Conservation (phyloP, 92 coral and sea anemone species). For the Scolanthus callimorphus region DNA sequence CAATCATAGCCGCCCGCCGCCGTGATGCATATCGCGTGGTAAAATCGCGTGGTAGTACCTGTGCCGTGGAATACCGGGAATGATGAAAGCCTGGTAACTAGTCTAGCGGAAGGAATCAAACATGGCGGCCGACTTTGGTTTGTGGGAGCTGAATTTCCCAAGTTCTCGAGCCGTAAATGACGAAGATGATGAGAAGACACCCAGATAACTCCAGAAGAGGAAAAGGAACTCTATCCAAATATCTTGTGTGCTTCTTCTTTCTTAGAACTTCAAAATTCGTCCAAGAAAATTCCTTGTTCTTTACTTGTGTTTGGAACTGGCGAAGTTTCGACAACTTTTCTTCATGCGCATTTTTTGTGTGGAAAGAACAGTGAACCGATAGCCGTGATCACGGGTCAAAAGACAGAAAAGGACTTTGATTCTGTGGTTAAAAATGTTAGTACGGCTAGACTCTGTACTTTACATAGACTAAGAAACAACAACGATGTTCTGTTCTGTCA, state of each 20-base stretch:
- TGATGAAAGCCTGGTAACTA: too few relatives aligned
- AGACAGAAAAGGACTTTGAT: slow-evolving; percentile 25
- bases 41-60: too few relatives aligned
- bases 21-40: too few relatives aligned
- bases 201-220: slow-evolving; percentile 42
- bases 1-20: too few relatives aligned
- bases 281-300: slow-evolving; percentile 34
- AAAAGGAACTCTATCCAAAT: slow-evolving; percentile 20
- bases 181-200: slow-evolving; percentile 83
- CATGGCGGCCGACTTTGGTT: slow-evolving; percentile 79
- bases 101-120: too few relatives aligned
- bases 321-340: slow-evolving; percentile 75
- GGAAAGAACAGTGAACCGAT: slow-evolving; percentile 49
- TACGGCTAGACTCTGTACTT: slow-evolving; percentile 35
- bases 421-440: slow-evolving; percentile 10
- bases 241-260: slow-evolving; percentile 54
- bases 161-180: slow-evolving; percentile 91
- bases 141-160: slow-evolving; percentile 86
- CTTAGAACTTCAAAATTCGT: slow-evolving; percentile 1
- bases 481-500: slow-evolving; percentile 51
- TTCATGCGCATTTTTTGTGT: slow-evolving; percentile 69
- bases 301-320: slow-evolving; percentile 69
- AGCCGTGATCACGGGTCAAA: slow-evolving; percentile 49
- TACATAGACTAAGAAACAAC: slow-evolving; percentile 37
- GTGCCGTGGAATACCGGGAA: too few relatives aligned